Base-by-base conservation (phyloP, 2,797 vertebrate genomes). In the Tympanoctomys barrerae region DNA sequence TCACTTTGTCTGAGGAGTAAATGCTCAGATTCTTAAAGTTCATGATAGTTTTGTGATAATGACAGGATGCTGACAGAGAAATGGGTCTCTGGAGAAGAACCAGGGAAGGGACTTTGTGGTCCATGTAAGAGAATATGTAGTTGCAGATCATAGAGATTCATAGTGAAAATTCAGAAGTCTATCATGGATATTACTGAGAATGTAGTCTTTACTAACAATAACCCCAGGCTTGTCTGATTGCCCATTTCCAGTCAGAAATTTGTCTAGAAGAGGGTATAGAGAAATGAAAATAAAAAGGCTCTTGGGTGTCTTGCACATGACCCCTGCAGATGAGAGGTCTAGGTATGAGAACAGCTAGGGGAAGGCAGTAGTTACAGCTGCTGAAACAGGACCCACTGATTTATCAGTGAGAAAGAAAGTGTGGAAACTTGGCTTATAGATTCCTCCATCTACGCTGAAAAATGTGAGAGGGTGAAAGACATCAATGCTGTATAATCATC, bases 21-120 rank as follows among this genome's bases (percentile, higher is more conserved):
- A 91, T 82, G n/a, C 75, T 73, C 73, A 91, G 87, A 68, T 33
- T 16, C 70, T 79, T 94, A 21, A 52, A 78, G 33, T 94, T 33
- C 59, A 31, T 91, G 36, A 57, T 26, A 52, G 19, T 82, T 90
- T 64, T 57, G 33, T 78, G 66, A 49, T 31, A 70, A 70, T 73
- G 39, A 59, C 77, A 39, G 28, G 46, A 54, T 54, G 14, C 13
- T 80, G 64, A 87, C 36, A 52, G 82, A 71, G 39, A 92, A 66
- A 33, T 16, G 6, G 21, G 2, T 95, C 92, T 89, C 57, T 54
- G 18, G 26, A 86, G 68, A 19, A 80, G 22, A 24, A 81, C 68
- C 82, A 54, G 73, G 70, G n/a, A 62, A 81, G n/a, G 24, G 8
- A n/a, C 3, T 83, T 75, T 75, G 59, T 89, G 49, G n/a, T 19